Evolutionary conservation across 2,888 invertebrate genomes (phyloP), one percentile per base, ranked within the genome.

Genomic region (Eudemis profundana): DNA sequence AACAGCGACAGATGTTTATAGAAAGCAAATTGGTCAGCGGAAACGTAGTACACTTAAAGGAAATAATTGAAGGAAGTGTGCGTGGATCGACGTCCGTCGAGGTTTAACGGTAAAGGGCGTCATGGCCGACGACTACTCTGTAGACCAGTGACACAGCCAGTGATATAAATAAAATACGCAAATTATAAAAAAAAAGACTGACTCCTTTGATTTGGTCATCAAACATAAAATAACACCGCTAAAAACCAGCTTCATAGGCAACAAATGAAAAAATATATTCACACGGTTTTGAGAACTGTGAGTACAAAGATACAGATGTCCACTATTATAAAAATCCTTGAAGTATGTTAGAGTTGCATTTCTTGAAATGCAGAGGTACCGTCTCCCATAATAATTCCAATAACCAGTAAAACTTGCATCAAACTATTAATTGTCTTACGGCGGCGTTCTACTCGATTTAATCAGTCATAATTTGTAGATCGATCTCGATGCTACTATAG

Each of bases 1-100:
- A 21, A 38, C 29, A 42, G 7, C 14, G 38, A 47, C 19, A 46
- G 57, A 19, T 44, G 36, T 38, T 36, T 17, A n/a, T 51, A 57
- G 64, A 59, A 64, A 59, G 64, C 36, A 44, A 56, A 50, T 51
- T 7, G 50, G 19, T 27, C 33, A 50, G 10, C 56, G 63, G 63
- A 63, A 57, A 50, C 21, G 63, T 33, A 27, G 23, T 19, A 15
- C 42, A 42, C 19, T 51, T 15, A 29, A 42, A 44, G 50, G 21
- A 44, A 64, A 59, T 57, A 64, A 64, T 59, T 51, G 57, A 15
- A 59, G 64, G 64, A 64, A 64, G 57, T 59, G 44, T 44, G 50
- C 50, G 33, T 57, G 57, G 56, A 40, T 27, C 46, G 49, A 47
- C 56, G 56, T 49, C 49, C 49, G 49, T 42, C 29, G 56, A 33